Evolutionary conservation across 2,888 invertebrate species (phyloP).

Genomic region (Drosophila pseudotalamancana): DNA sequence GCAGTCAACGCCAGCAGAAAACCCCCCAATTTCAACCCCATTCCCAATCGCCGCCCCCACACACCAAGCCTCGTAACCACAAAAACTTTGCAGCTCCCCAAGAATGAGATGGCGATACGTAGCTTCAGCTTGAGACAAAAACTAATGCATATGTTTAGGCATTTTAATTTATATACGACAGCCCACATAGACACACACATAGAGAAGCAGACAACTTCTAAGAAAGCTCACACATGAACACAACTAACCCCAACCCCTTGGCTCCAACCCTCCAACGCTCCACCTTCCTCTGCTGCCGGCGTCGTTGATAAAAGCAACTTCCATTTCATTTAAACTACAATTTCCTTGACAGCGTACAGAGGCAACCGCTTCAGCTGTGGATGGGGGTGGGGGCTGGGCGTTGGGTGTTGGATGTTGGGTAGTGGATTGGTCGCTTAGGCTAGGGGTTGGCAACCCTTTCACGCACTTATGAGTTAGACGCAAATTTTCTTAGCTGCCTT

Average conservation of each 20-base stretch:
- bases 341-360: constrained; percentile 79
- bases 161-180: constrained; percentile 81
- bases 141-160: constrained; percentile 82
- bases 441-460: constrained; percentile 72
- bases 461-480: constrained; percentile 81
- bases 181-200: constrained; percentile 36
- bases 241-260: constrained; percentile 46
- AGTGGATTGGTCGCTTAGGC: not conserved
- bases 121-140: constrained; percentile 66
- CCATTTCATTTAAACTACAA: constrained; percentile 82
- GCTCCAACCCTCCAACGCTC: constrained; percentile 9
- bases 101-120: constrained; percentile 42
- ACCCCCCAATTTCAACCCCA: constrained; percentile 24
- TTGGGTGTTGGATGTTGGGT: not conserved
- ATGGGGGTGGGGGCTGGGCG: not conserved
- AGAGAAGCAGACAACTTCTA: constrained; percentile 61
- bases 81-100: constrained; percentile 72
- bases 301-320: constrained; percentile 81
- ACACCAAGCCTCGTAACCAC: constrained; percentile 79
- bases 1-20: constrained; percentile 10
- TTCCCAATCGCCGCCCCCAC: constrained; percentile 7
- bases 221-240: constrained; percentile 67
- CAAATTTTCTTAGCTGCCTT: constrained; percentile 82
- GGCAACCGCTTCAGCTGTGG: constrained; percentile 50
- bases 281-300: constrained; percentile 39